Evolutionary conservation across 1,140 invertebrate genomes (phyloP), one percentile per base, ranked within the genome.

Genomic region (Aphaenogaster floridana): DNA sequence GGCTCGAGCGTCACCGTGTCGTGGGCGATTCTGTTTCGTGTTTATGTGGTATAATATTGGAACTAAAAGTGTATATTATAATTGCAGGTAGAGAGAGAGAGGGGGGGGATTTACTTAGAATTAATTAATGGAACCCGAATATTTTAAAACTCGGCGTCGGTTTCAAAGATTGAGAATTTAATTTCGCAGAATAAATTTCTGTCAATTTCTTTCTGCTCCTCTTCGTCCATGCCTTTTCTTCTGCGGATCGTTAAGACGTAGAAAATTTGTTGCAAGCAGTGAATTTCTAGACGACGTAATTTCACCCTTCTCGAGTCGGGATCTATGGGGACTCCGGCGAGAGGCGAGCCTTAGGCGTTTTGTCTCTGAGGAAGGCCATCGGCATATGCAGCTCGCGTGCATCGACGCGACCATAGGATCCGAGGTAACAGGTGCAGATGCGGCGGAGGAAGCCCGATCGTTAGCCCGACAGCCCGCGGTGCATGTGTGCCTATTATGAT

Each of bases 321-420:
- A 77, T 88, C 88, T 86, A 66, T 59, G 79, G 74, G 72, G 63
- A 36, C 21, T 39, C 34, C 8, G 48, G 61, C 61, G 54, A 63
- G 48, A 76, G 68, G 63, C 50, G 79, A 85, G 89, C 93, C 91
- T 89, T 72, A 87, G 90, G 91, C 91, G 74, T 85, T 92, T 91
- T 89, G 87, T 93, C 89, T 91, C 89, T 89, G 85, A 87, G 81
- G 89, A 91, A 91, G 89, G 87, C 91, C 89, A 86, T 92, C 90
- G 93, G 93, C 93, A 94, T 93, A 93, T 94, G 93, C 89, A 91
- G 92, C 87, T 93, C 92, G 93, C 93, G 93, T 93, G 93, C 92
- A 91, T 77, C 91, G 71, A 52, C 84, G 64, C 79, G 81, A 86
- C 89, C 78, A 81, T 86, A 91, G 88, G 88, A 89, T 84, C 69